Conservation (phyloP, 2,113 vertebrate genomes). For the Prunella fulvescens region DNA sequence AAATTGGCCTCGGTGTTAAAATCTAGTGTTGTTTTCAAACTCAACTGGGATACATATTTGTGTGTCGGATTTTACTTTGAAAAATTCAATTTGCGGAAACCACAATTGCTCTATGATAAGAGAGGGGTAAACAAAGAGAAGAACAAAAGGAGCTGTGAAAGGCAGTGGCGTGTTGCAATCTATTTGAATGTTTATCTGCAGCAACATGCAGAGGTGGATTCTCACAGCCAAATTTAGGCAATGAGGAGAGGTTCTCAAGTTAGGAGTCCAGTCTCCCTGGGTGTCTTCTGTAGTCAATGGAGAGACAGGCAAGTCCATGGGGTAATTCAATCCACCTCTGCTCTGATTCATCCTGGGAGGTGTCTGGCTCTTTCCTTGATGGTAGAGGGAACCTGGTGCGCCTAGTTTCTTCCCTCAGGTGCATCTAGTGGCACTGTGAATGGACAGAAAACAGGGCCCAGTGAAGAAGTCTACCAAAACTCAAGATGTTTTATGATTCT, state of each 20-base stretch:
- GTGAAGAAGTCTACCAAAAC: neutral
- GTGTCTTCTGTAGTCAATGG: neutral
- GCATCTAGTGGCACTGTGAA: neutral
- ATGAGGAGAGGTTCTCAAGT: neutral
- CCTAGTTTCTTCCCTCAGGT: neutral
- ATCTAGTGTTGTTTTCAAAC: neutral
- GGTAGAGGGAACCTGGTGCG: neutral
- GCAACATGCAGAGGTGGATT: neutral
- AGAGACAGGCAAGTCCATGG: neutral
- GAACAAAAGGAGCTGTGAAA: constrained; percentile 33
- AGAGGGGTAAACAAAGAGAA: neutral
- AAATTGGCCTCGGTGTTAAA: neutral
- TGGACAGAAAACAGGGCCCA: neutral
- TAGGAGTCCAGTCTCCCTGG: neutral
- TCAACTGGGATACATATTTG: neutral
- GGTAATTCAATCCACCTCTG: neutral
- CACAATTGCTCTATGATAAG: constrained; percentile 7
- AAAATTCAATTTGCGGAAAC: neutral
- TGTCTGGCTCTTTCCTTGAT: neutral
- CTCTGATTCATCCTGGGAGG: constrained; percentile 36
- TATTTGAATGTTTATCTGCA: constrained; percentile 16
- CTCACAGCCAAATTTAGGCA: neutral
- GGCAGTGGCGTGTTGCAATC: neutral
- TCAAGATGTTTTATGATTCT: neutral
- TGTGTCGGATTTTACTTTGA: neutral